Evolutionary conservation across 2,888 invertebrate genomes (phyloP).

Genomic region (Drosophila demipolita): DNA sequence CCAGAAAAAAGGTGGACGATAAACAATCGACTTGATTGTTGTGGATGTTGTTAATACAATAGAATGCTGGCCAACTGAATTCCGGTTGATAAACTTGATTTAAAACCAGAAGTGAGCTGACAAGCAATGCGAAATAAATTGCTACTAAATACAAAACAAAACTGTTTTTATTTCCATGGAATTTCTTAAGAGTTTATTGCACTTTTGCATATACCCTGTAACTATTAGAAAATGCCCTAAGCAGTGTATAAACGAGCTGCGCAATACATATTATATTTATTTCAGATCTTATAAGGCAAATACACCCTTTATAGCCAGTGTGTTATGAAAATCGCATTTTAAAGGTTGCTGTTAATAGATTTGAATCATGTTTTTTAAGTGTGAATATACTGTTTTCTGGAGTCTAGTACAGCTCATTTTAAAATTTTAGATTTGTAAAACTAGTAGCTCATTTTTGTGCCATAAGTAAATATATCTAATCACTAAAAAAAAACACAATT

Average conservation of each 20-base stretch:
- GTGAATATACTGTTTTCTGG: too few relatives aligned
- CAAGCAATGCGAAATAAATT: constrained; percentile 61
- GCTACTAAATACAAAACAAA: constrained; percentile 72
- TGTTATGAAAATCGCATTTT: not conserved
- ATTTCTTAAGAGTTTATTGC: constrained; percentile 76
- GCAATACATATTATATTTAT: not conserved
- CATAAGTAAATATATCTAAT: too few relatives aligned
- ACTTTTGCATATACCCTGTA: constrained; percentile 45
- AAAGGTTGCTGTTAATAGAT: too few relatives aligned
- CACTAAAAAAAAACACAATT: too few relatives aligned
- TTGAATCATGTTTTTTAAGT: too few relatives aligned
- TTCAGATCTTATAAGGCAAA: not conserved
- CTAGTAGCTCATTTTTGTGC: too few relatives aligned
- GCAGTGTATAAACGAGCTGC: not conserved
- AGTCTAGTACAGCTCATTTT: too few relatives aligned
- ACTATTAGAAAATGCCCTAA: not conserved
- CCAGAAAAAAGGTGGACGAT: constrained; percentile 62
- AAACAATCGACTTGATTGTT: constrained; percentile 8
- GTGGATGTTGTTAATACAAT: constrained; percentile 37
- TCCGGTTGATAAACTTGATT: constrained; percentile 82
- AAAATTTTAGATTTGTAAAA: too few relatives aligned
- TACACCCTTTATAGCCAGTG: not conserved
- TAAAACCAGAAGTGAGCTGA: constrained; percentile 76
- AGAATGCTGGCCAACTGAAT: constrained; percentile 53
- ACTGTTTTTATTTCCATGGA: constrained; percentile 65